Percentiles rank a stretch among this genome's conserved stretches.
phyloP scores from a whole-genome alignment of 1,140 invertebrate genomes.

The Zaprionus vittiger region DNA sequence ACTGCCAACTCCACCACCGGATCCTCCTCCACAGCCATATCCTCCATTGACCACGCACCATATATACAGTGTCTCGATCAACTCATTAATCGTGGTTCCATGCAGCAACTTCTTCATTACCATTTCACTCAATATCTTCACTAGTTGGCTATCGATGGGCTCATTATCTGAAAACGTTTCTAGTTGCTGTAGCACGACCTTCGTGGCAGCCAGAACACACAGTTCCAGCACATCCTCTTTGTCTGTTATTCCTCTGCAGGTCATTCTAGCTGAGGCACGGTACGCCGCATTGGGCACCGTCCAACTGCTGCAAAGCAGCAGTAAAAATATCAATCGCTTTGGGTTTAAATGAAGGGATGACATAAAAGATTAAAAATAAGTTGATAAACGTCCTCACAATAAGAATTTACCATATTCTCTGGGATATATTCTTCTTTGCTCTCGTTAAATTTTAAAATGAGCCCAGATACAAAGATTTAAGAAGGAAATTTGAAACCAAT shows the following conservation, averaged over 20 bases:
- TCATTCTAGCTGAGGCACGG: neutral
- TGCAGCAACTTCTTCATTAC: too few relatives aligned
- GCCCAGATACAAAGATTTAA: neutral
- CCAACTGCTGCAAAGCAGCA: neutral
- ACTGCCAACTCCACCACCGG: too few relatives aligned
- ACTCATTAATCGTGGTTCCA: too few relatives aligned
- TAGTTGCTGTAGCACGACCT: too few relatives aligned
- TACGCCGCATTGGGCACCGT: neutral
- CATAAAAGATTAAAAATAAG: neutral
- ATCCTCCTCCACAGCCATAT: too few relatives aligned
- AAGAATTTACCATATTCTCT: neutral
- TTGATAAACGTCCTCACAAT: neutral
- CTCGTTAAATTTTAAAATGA: neutral
- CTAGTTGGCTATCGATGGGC: too few relatives aligned
- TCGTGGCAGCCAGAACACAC: neutral
- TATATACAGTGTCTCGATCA: too few relatives aligned
- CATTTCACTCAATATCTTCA: too few relatives aligned
- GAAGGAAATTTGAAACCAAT: neutral
- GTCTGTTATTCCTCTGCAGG: neutral
- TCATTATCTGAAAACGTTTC: too few relatives aligned
- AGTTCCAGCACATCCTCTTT: conserved; percentile 17
- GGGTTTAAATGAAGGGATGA: too few relatives aligned
- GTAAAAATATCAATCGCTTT: neutral
- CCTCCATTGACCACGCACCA: too few relatives aligned
- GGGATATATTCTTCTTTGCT: neutral